These are phyloP conservation scores for Calephelis virginiensis DNA, from an alignment of 1,140 invertebrate genomes.

Conservation along the genomic window DNA sequence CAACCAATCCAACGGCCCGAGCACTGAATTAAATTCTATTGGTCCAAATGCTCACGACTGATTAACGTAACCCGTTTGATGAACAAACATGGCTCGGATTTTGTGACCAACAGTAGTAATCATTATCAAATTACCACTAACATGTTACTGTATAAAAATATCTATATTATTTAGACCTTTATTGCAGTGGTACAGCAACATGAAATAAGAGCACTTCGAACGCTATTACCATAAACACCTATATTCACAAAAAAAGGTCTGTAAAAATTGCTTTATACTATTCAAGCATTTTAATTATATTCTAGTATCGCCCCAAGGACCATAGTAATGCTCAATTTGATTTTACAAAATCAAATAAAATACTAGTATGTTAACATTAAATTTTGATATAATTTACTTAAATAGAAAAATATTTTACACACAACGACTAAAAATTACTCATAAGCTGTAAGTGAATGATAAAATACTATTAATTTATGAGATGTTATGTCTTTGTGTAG, in stretches of 20 bases:
- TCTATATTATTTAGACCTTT: constrained; percentile 27
- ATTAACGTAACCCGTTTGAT: constrained; percentile 14
- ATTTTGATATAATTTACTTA: constrained; percentile 13
- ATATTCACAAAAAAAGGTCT: constrained; percentile 24
- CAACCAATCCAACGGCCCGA: background rate
- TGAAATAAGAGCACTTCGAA: constrained; percentile 42
- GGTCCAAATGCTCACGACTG: constrained; percentile 8
- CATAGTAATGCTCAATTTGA: constrained; percentile 9
- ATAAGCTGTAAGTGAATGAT: constrained; percentile 5
- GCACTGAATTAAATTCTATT: constrained; percentile 15
- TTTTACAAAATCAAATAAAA: constrained; percentile 15
- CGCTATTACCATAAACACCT: constrained; percentile 18
- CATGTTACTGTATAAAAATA: constrained; percentile 36
- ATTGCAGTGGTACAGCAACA: constrained; percentile 27
- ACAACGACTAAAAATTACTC: constrained; percentile 1
- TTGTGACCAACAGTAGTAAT: constrained; percentile 24
- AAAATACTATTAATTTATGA: constrained; percentile 5
- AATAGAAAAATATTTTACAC: constrained; percentile 9
- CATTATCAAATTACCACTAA: constrained; percentile 14
- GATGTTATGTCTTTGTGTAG: background rate
- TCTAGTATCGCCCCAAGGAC: constrained; percentile 10
- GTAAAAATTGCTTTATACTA: constrained; percentile 18
- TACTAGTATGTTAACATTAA: constrained; percentile 2
- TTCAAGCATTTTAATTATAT: constrained; percentile 14
- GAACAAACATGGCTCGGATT: constrained; percentile 30